Conservation (phyloP, 2,113 vertebrate genomes). For the Vombatus ursinus region DNA sequence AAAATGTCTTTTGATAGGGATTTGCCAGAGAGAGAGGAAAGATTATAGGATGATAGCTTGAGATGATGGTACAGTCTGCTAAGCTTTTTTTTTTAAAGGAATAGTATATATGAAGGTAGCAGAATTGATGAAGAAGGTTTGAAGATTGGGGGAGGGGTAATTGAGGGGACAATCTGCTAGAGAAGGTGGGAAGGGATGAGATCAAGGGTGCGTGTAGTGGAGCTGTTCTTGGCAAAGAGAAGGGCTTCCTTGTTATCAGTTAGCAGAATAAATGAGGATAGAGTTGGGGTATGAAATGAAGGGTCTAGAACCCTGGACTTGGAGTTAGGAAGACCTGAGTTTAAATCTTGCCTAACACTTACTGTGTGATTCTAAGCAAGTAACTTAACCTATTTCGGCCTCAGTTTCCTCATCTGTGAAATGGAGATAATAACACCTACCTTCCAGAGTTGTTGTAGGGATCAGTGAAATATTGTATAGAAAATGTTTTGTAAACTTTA, state of each 20-base stretch:
- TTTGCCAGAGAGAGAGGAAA: not conserved
- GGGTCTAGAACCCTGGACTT: not conserved
- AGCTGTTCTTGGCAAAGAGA: not conserved
- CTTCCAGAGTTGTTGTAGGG: not conserved
- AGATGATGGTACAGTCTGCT: not conserved
- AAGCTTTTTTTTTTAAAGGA: not conserved
- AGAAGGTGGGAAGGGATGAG: not conserved
- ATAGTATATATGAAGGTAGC: not conserved
- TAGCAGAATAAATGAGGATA: not conserved
- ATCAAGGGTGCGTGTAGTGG: not conserved
- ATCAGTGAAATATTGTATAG: not conserved
- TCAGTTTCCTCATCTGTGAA: not conserved
- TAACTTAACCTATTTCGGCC: not conserved
- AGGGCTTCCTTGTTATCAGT: not conserved
- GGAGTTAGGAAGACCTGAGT: not conserved
- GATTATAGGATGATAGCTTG: not conserved
- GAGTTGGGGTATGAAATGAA: not conserved
- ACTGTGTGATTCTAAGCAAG: not conserved
- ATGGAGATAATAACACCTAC: not conserved
- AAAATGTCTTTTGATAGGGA: not conserved
- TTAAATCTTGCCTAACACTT: not conserved
- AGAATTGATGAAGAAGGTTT: not conserved
- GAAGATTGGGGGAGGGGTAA: not conserved
- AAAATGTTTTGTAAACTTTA: not conserved
- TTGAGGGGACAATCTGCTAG: not conserved